A percentile compares a stretch with the other conserved stretches of the same genome.
Evolutionary conservation across 2,797 vertebrate genomes (phyloP).

Genomic region (Falco naumanni): DNA sequence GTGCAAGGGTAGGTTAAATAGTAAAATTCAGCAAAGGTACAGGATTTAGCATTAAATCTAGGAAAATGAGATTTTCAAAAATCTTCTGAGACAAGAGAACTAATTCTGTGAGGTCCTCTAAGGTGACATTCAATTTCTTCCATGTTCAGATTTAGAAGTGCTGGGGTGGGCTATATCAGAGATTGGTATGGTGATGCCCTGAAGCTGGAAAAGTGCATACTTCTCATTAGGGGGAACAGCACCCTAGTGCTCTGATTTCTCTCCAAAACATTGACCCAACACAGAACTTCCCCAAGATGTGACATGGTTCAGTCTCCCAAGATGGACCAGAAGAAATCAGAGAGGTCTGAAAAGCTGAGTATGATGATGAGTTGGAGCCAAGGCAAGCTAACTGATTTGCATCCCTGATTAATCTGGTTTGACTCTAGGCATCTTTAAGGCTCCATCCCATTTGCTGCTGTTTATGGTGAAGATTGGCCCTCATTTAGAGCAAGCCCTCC

Average conservation of each 20-base stretch:
- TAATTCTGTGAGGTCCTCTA: background rate
- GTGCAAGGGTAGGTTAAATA: background rate
- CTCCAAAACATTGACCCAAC: background rate
- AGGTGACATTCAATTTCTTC: background rate
- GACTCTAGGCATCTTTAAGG: background rate
- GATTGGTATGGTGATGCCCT: background rate
- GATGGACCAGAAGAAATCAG: background rate
- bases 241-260: background rate
- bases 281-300: background rate
- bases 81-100: background rate
- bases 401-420: background rate
- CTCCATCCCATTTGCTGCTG: background rate
- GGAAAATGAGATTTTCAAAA: background rate
- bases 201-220: background rate
- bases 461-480: background rate
- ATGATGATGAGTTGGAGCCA: background rate
- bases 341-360: background rate
- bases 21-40: background rate
- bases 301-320: background rate
- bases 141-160: background rate
- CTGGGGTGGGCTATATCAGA: background rate
- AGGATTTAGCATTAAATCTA: background rate
- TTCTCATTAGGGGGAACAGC: background rate
- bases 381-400: background rate
- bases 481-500: background rate